Evolutionary conservation across 2,888 invertebrate species (phyloP).

Genomic region (Ischnura elegans): DNA sequence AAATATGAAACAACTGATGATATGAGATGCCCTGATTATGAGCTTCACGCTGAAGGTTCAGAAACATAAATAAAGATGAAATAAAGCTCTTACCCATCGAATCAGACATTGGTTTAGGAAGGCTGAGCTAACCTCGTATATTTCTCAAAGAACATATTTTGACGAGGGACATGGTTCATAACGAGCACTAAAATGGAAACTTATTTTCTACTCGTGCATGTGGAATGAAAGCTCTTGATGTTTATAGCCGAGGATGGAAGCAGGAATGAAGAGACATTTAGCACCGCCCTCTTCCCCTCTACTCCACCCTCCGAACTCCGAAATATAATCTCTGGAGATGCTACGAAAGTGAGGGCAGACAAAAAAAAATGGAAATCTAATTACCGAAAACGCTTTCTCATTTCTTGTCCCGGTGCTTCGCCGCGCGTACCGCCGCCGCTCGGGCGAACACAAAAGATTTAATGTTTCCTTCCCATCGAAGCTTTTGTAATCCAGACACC

Average conservation of each 20-base stretch:
- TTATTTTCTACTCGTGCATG: neutral
- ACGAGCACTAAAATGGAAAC: neutral
- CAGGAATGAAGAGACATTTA: neutral
- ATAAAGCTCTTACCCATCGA: neutral
- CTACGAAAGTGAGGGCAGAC: neutral
- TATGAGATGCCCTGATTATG: neutral
- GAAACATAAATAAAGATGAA: neutral
- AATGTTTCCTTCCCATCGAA: neutral
- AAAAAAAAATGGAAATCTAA: constrained; percentile 12
- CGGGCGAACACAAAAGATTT: neutral
- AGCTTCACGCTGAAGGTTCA: neutral
- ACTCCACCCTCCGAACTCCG: neutral
- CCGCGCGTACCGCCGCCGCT: neutral
- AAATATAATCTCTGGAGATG: neutral
- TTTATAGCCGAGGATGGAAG: neutral
- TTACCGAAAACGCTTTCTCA: constrained; percentile 27
- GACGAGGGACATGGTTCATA: neutral
- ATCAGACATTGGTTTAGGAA: neutral
- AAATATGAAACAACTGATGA: neutral
- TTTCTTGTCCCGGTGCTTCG: neutral
- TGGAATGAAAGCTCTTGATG: neutral
- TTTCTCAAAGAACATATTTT: neutral
- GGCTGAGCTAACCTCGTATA: neutral
- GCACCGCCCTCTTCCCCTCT: neutral
- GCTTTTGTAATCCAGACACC: neutral